These are phyloP conservation scores for Mantis religiosa DNA, from an alignment of 2,888 invertebrate species.

Conservation along the genomic window DNA sequence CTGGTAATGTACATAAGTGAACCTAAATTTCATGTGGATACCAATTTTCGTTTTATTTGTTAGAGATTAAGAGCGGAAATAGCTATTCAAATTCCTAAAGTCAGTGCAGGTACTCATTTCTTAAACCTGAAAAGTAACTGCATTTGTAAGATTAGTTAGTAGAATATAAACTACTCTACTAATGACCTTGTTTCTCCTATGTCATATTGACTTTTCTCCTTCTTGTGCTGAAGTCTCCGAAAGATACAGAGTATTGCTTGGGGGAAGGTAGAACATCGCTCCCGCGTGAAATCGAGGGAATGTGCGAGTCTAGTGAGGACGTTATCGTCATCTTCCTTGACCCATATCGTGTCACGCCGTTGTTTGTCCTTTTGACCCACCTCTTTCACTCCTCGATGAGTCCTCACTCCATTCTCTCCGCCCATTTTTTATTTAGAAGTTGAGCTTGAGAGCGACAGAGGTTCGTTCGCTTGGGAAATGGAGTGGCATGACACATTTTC, in stretches of 20 bases:
- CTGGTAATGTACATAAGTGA: too few relatives aligned
- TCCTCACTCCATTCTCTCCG: not conserved
- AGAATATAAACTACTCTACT: too few relatives aligned
- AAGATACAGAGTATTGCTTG: not conserved
- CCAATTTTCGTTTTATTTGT: too few relatives aligned
- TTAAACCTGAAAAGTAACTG: too few relatives aligned
- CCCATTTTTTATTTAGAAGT: slow-evolving; percentile 14
- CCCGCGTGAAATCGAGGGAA: not conserved
- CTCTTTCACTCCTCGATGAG: not conserved
- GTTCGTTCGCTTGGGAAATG: slow-evolving; percentile 5
- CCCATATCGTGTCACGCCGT: not conserved
- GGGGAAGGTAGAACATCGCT: not conserved
- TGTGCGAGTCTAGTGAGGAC: not conserved
- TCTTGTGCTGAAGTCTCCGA: too few relatives aligned
- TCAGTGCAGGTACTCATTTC: too few relatives aligned
- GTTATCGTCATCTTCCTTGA: not conserved
- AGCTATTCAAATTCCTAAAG: too few relatives aligned
- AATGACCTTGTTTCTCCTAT: too few relatives aligned
- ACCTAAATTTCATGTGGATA: too few relatives aligned
- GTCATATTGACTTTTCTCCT: too few relatives aligned
- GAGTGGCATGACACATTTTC: not conserved
- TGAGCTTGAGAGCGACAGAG: not conserved
- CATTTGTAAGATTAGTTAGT: too few relatives aligned
- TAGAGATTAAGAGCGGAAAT: too few relatives aligned
- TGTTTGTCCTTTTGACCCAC: not conserved